A percentile compares a stretch with the other conserved stretches of the same genome.
These are phyloP conservation scores for Smutsia gigantea DNA, from an alignment of 2,797 vertebrate species.

Conservation along the genomic window DNA sequence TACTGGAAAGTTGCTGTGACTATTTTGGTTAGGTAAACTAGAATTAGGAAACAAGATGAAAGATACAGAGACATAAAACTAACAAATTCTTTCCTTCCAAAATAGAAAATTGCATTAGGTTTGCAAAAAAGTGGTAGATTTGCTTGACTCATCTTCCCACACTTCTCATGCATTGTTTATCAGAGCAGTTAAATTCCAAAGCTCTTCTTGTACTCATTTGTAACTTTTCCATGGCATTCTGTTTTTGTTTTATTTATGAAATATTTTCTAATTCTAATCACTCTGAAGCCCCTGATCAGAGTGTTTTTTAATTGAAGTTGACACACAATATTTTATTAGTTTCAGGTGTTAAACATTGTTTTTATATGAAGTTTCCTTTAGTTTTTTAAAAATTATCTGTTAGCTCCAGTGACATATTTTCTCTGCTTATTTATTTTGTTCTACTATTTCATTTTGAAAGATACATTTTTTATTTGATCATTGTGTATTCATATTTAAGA, in stretches of 20 bases:
- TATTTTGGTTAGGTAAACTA: slow-evolving; percentile 22
- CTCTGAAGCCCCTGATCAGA: background rate
- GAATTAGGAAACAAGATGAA: background rate
- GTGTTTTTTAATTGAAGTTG: background rate
- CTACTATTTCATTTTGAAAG: background rate
- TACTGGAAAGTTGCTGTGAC: background rate
- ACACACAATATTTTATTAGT: too few relatives aligned
- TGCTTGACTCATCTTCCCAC: background rate
- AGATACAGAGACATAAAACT: background rate
- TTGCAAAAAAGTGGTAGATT: background rate
- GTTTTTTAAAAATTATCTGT: background rate
- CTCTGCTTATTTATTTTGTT: background rate
- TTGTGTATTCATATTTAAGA: background rate
- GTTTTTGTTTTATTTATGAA: slow-evolving; percentile 28
- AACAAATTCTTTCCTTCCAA: background rate
- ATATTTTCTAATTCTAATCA: background rate
- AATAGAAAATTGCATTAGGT: background rate
- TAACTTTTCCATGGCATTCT: background rate
- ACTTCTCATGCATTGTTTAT: background rate
- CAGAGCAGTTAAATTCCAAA: background rate
- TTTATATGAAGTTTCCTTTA: background rate
- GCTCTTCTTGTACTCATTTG: background rate
- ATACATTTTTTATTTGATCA: background rate
- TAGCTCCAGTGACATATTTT: background rate
- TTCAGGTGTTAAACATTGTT: background rate